Evolutionary conservation across 2,113 vertebrate species (phyloP), one percentile per base, ranked within the genome.

Genomic region (Eptatretus burgeri): DNA sequence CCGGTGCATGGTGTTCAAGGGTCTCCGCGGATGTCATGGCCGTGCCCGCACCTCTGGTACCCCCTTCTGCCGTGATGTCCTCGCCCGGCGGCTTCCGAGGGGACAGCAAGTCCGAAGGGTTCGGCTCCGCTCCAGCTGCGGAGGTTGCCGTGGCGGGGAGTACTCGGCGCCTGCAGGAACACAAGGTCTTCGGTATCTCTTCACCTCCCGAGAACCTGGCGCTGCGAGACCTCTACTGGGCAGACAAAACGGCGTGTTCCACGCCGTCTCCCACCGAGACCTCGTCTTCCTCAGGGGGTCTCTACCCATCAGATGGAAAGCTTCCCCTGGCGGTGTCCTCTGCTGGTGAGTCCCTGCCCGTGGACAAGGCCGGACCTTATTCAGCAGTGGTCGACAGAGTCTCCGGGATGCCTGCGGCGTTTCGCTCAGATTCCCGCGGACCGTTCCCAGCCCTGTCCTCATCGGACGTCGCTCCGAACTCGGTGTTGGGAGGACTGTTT

Each of bases 11-110:
- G 27, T 41, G 27, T 41, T 41, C 27, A 7, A 41, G 27, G 27
- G 27, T 41, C 27, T 41, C 27, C 27, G 27, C 27, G 27, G 56
- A n/a, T 60, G n/a, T 81, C 81, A 91, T 93, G 86, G 86, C 86
- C 74, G 81, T 83, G 70, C 85, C 85, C 81, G 84, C 84, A 79
- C 82, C 86, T 76, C 75, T 93, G 74, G 81, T 91, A 76, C 83
- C 83, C 70, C 79, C 81, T 68, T 77, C 79, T 73, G 77, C 79
- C 56, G 56, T 60, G n/a, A 60, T 60, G 56, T 20, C n/a, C 56
- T 13, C 56, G 78, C 68, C 79, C 81, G 75, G 82, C 83, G 71
- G 76, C 82, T 73, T 79, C 80, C 75, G 78, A 80, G 66, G 80
- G 79, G 64, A 72, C 76, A 60, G 69, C 75, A 69, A 76, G 77